Evolutionary conservation across 2,888 invertebrate species (phyloP), one percentile per base, ranked within the genome.

Genomic region (Galerucella nymphaeae): DNA sequence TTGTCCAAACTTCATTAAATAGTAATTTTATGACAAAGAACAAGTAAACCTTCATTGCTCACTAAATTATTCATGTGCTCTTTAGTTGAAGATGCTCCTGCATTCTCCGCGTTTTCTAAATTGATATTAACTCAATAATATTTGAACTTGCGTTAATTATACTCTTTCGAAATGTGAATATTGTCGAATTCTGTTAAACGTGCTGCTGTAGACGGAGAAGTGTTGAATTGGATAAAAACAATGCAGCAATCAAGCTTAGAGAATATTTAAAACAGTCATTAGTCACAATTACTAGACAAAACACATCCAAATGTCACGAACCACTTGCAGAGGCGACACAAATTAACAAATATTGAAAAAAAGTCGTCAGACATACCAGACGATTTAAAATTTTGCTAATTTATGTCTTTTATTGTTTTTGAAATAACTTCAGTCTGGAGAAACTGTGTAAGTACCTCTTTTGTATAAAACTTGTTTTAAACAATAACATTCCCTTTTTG

Each of bases 261-360:
- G 75, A 77, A 80, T 79, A 81, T 80, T 65, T 82, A 81, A 81
- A 80, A 80, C 77, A 76, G 71, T 75, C 80, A 82, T 82, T 81
- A 81, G 80, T 82, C 80, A 81, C 79, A 82, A 82, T 82, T 80
- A 81, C 80, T 75, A 78, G 79, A 77, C 78, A 77, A 70, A 73
- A 73, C 65, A 53, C 80, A 79, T 79, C 78, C 77, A 79, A 77
- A 79, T 78, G 80, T 79, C 80, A 78, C 79, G 73, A 67, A 68
- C 73, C 66, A 78, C 78, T 77, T 78, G 77, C 74, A 30, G 57
- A 59, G 64, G 64, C 68, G 64, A 53, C 72, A 68, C 48, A 72
- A 72, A 68, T 72, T 72, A 72, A 68, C 72, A 72, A 72, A 62
- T 61, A 61, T 68, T 41, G 8, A 58, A 30, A 50, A 61, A 11